Evolutionary conservation across 2,888 invertebrate genomes (phyloP).

Genomic region (Pycnomerus fuliginosus): DNA sequence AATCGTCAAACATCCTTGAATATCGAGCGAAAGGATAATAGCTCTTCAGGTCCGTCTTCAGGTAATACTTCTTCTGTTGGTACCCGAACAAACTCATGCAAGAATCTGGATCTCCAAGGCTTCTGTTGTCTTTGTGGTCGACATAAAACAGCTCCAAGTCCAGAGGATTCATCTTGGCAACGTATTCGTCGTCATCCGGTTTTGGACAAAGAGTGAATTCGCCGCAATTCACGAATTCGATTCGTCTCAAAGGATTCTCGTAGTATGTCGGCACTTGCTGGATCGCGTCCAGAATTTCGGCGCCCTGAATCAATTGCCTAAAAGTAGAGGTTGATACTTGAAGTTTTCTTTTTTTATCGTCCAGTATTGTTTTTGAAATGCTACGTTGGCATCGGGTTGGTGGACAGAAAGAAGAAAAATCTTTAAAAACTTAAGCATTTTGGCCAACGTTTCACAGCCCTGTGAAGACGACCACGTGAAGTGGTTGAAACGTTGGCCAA

Average conservation of each 20-base stretch:
- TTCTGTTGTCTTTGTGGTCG: background rate
- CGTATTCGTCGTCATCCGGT: slow-evolving; percentile 2
- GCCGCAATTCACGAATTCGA: slow-evolving; percentile 40
- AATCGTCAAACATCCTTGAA: too few relatives aligned
- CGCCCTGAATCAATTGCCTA: slow-evolving; percentile 70
- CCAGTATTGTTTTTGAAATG: too few relatives aligned
- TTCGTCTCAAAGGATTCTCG: slow-evolving; percentile 57
- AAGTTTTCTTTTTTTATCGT: too few relatives aligned
- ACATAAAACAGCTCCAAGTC: slow-evolving; percentile 1
- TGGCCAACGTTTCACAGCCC: too few relatives aligned
- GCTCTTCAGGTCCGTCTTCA: slow-evolving; percentile 31
- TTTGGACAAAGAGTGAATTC: slow-evolving; percentile 35
- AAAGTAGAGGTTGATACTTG: too few relatives aligned
- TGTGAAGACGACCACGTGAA: too few relatives aligned
- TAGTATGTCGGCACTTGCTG: slow-evolving; percentile 64
- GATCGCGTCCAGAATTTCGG: slow-evolving; percentile 59
- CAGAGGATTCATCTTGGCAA: slow-evolving; percentile 4
- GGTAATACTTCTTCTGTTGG: slow-evolving; percentile 34
- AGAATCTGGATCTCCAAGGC: too few relatives aligned
- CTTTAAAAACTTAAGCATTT: too few relatives aligned
- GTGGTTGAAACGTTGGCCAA: too few relatives aligned
- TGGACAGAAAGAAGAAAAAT: too few relatives aligned
- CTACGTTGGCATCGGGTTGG: too few relatives aligned
- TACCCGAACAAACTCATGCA: too few relatives aligned
- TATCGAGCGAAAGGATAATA: slow-evolving; percentile 34